Evolutionary conservation across 2,797 vertebrate species (phyloP).

Genomic region (Cephalopachus bancanus): DNA sequence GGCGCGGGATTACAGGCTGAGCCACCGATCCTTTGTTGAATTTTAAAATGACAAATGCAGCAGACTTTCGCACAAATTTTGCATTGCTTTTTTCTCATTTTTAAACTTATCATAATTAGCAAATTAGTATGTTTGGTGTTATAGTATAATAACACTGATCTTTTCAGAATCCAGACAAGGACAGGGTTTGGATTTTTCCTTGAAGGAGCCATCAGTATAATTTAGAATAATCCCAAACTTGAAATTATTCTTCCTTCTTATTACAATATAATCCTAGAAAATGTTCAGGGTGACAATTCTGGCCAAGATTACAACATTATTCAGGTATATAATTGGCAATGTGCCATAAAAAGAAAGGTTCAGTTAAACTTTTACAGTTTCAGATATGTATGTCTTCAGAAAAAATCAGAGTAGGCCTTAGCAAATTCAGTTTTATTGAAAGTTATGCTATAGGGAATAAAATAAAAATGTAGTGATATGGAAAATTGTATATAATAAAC

Average conservation of each 20-base stretch:
- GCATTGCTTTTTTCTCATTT: neutral
- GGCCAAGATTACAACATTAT: neutral
- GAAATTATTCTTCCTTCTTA: neutral
- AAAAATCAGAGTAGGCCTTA: neutral
- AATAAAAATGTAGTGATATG: neutral
- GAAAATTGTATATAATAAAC: neutral
- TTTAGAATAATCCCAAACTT: neutral
- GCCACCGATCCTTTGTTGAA: neutral
- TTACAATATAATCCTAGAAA: neutral
- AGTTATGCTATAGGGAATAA: neutral
- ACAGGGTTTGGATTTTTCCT: neutral
- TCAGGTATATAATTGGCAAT: neutral
- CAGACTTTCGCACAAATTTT: neutral
- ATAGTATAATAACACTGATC: neutral
- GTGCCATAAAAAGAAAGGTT: neutral
- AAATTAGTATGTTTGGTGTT: conserved; percentile 36
- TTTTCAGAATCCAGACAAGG: conserved; percentile 16
- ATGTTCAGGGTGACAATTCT: neutral
- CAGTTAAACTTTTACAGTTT: neutral
- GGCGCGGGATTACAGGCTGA: too few species aligned
- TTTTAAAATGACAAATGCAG: neutral
- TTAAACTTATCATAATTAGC: neutral
- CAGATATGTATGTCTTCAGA: neutral
- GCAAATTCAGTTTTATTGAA: neutral
- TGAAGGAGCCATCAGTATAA: neutral